phyloP scores from a whole-genome alignment of 2,888 invertebrate species.

The Polydrusus cervinus region DNA sequence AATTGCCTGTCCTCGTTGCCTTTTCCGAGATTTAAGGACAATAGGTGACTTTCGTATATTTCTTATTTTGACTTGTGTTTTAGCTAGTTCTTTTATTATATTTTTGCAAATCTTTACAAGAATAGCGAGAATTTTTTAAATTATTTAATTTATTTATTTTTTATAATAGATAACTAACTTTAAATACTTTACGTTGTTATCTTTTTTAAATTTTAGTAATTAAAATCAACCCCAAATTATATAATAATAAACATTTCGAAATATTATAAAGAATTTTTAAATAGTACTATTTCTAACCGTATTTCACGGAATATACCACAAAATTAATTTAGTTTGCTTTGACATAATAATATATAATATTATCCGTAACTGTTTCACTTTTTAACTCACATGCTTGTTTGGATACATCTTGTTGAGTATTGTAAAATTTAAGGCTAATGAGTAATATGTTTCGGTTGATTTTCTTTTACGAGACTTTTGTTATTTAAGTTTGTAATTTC shows the following conservation, averaged over 20 bases:
- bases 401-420: too few species aligned
- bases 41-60: background rate
- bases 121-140: background rate
- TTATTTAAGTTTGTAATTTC: constrained; percentile 15
- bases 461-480: constrained; percentile 10
- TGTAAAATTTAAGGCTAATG: too few species aligned
- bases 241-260: too few species aligned
- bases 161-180: background rate
- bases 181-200: background rate
- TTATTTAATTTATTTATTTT: too few species aligned
- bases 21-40: constrained; percentile 1
- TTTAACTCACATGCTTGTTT: too few species aligned
- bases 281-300: too few species aligned
- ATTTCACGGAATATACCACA: too few species aligned
- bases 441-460: background rate
- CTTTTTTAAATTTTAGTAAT: background rate
- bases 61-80: background rate
- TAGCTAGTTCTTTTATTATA: background rate
- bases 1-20: background rate
- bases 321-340: too few species aligned
- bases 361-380: too few species aligned
- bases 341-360: too few species aligned
- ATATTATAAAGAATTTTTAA: too few species aligned
- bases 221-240: too few species aligned
- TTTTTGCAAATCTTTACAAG: background rate